A percentile compares a stretch with the other conserved stretches of the same genome.
Evolutionary conservation across 2,797 vertebrate genomes (phyloP).

Genomic region (Atherinosoma microstoma): DNA sequence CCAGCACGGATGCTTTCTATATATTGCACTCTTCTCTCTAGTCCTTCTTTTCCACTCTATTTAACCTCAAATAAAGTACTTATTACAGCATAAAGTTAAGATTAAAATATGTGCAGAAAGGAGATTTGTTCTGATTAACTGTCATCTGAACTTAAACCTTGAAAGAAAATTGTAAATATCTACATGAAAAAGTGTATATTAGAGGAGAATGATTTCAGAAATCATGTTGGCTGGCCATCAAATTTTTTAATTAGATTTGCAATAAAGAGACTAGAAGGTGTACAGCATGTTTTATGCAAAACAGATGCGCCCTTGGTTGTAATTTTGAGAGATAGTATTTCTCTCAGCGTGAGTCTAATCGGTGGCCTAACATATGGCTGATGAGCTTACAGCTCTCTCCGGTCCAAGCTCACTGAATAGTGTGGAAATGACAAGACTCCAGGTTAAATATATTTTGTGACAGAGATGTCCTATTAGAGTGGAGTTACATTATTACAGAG

Average conservation of each 20-base stretch:
- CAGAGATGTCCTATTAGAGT: slow-evolving; percentile 8
- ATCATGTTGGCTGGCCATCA: slow-evolving; percentile 20
- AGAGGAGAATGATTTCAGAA: slow-evolving; percentile 15
- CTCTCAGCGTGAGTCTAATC: slow-evolving; percentile 71
- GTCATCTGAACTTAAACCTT: not conserved
- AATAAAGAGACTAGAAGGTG: slow-evolving; percentile 36
- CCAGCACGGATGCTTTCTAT: slow-evolving; percentile 43
- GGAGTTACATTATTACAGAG: slow-evolving; percentile 5
- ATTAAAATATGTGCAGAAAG: too few species aligned
- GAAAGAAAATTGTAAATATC: not conserved
- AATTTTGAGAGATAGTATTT: slow-evolving; percentile 51
- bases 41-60: slow-evolving; percentile 18
- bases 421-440: slow-evolving; percentile 50
- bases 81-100: not conserved
- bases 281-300: slow-evolving; percentile 50
- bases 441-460: slow-evolving; percentile 46
- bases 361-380: slow-evolving; percentile 69
- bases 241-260: slow-evolving; percentile 49
- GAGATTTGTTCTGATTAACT: too few species aligned
- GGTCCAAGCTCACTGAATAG: slow-evolving; percentile 55
- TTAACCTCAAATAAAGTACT: not conserved
- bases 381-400: slow-evolving; percentile 60
- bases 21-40: slow-evolving; percentile 15
- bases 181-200: not conserved
- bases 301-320: slow-evolving; percentile 69